These are phyloP conservation scores for Rhinogobio ventralis DNA, from an alignment of 2,797 vertebrate genomes.

Conservation along the genomic window DNA sequence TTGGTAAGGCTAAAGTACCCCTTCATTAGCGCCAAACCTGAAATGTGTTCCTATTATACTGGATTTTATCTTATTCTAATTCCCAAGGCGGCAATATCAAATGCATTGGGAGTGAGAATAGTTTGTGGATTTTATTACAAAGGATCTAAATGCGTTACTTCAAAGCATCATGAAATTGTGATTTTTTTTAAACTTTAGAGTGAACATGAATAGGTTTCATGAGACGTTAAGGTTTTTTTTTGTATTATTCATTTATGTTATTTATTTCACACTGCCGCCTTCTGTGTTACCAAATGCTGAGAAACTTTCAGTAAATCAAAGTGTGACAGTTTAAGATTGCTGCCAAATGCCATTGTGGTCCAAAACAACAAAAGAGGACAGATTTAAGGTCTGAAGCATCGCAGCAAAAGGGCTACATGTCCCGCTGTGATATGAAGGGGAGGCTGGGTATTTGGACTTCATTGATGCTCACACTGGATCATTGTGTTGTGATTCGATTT, in stretches of 20 bases:
- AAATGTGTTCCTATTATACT: conserved; percentile 3
- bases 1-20: neutral
- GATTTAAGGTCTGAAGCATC: conserved; percentile 8
- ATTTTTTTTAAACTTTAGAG: neutral
- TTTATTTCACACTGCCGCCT: conserved; percentile 12
- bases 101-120: neutral
- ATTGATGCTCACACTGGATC: conserved; percentile 1
- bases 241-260: neutral
- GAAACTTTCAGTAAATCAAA: conserved; percentile 22
- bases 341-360: conserved; percentile 7
- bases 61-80: neutral
- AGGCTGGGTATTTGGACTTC: conserved; percentile 22
- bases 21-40: neutral
- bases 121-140: conserved; percentile 6
- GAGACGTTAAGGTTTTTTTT: neutral
- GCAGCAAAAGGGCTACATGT: neutral
- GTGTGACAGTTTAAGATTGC: neutral
- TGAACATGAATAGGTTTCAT: neutral
- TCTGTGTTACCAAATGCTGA: neutral
- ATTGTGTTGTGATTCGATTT: conserved; percentile 21
- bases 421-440: neutral
- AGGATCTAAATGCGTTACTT: neutral
- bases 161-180: neutral
- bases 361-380: conserved; percentile 24
- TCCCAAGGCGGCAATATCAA: neutral